These are phyloP conservation scores for Phyllopteryx taeniolatus DNA, from an alignment of 2,113 vertebrate species.

Conservation along the genomic window DNA sequence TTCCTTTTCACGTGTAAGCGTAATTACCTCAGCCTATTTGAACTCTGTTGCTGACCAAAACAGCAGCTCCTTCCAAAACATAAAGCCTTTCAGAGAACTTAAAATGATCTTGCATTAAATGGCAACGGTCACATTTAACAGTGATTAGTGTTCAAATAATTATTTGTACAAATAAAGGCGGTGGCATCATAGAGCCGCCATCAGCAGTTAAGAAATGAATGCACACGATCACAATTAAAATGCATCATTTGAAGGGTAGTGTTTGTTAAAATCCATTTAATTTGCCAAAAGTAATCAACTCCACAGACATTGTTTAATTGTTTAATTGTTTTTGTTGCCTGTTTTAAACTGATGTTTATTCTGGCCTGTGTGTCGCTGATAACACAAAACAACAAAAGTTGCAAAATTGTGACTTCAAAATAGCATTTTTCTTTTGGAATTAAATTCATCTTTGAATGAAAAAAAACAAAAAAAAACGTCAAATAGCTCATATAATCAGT, in stretches of 20 bases:
- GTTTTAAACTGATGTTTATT: not conserved
- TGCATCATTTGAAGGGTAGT: no score
- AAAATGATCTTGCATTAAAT: no score
- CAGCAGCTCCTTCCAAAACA: no score
- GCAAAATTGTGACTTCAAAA: not conserved
- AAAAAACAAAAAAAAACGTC: not conserved
- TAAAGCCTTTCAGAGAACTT: no score
- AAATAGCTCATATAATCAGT: not conserved
- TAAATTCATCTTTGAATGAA: not conserved
- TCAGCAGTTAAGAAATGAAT: not conserved
- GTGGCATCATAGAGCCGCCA: not conserved
- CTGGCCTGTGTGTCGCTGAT: not conserved
- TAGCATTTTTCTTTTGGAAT: not conserved
- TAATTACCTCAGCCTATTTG: no score
- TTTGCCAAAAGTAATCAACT: not conserved
- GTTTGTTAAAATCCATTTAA: not conserved
- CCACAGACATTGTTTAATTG: not conserved
- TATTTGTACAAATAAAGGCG: no score
- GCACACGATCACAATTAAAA: no score
- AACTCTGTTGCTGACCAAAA: no score
- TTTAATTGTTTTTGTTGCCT: not conserved
- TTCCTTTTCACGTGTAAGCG: no score
- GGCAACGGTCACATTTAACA: no score
- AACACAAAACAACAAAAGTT: not conserved
- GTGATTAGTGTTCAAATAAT: no score